Evolutionary conservation across 2,113 vertebrate species (phyloP), one percentile per base, ranked within the genome.

Genomic region (Baryphthengus martii): DNA sequence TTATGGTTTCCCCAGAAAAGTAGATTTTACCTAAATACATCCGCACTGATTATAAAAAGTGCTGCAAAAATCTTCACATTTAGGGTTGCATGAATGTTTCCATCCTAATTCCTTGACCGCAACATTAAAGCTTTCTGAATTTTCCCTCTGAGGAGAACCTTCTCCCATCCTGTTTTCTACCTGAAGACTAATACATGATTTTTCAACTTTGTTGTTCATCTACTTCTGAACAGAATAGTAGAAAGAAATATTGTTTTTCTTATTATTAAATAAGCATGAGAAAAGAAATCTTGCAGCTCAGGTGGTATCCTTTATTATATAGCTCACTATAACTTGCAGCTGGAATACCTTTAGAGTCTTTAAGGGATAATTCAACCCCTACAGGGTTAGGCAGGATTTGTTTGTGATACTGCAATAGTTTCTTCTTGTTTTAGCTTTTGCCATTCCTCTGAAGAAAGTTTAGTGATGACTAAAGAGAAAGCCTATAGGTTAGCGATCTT

Each of bases 1-100:
- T 95, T 92, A 72, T 87, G 31, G 91, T 94, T 97, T 91, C 89
- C 89, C 74, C 85, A 49, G 80, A 94, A 96, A 95, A 93, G 93
- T 89, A 85, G 58, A 88, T 96, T 94, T 96, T 95, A 80, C 94
- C 63, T 95, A 96, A 94, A 80, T 90, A 78, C 52, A 81, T 92
- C 85, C 63, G 71, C 44, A n/a, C 21, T 83, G 56, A 95, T 95
- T 86, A 75, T 70, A 91, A 53, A 83, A 91, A 76, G 25, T 0
- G 0, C 61, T 70, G 37, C 39, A 77, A 80, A 89, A 80, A 37
- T 61, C 72, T 78, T 85, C 75, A 28, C 7, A 1, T 78, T 89
- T 68, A 40, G 55, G 37, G 6, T 90, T 84, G 61, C 40, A 16
- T 24, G 17, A 58, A 71, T 75, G 35, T 89, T 93, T 89, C 70